Base-by-base conservation (phyloP, 2,888 invertebrate species). In the Troides aeacus region DNA sequence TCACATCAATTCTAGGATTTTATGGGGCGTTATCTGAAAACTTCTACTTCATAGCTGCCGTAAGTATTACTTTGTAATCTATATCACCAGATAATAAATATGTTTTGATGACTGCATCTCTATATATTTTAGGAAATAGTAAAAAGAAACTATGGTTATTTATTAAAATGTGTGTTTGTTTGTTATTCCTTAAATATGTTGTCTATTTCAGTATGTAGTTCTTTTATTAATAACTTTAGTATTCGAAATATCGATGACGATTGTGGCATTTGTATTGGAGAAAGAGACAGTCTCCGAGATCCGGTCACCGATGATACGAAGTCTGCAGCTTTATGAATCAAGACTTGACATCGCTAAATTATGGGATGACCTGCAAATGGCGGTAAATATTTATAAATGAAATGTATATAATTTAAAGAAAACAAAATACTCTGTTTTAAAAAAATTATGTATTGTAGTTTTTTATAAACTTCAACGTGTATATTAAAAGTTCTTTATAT, bases 1-100 rank as follows among this genome's bases (percentile, higher is more conserved):
- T 97, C 65, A 94, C 96, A 7, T 94, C 96, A 0, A 95, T 95
- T 80, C 95, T 97, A 71, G 98, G 97, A 71, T 97, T 97, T 84
- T 97, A 97, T 85, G 97, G 97, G 15, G 97, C 98, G 0, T 90
- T 96, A 68, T 95, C 96, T 65, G 96, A 97, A 84, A 96, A 96
- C 83, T 96, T 97, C 81, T 96, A 96, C 82, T 95, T 97, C 90
- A 94, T 96, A 21, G 92, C 95, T 73, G 96, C 94, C 77, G 96
- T 96, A 86, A 93, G 94, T 90, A 57, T 62, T 24, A 53, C 6
- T 53, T 18, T 53, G 53, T 53, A 18, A 53, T 53, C 53, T 18
- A 15, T 53, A 18, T 5, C 53, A 17, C 18, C 15, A 6, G 15
- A 6, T 53, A 50, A 17, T 17, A 1, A 53, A 53, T 1, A 2